phyloP scores from a whole-genome alignment of 2,797 vertebrate species.

The Okamejei kenojei region DNA sequence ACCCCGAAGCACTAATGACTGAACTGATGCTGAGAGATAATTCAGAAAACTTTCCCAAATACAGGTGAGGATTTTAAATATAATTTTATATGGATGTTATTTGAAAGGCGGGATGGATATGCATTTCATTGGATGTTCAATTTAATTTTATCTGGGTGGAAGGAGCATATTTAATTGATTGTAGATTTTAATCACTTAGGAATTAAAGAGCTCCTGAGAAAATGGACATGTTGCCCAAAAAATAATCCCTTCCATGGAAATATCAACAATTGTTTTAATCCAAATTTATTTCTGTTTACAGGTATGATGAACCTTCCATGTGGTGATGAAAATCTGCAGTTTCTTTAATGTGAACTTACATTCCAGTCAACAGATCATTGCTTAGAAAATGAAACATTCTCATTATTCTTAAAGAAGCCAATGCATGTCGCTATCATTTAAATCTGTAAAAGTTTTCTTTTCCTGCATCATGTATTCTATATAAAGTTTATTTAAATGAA shows the following conservation, averaged over 20 bases:
- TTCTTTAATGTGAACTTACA: conserved; percentile 49
- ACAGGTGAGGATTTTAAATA: conserved; percentile 61
- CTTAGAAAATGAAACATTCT: conserved; percentile 48
- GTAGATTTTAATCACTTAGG: not conserved
- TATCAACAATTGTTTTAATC: not conserved
- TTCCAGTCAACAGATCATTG: conserved; percentile 50
- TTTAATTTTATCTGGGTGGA: not conserved
- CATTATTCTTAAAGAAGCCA: conserved; percentile 41
- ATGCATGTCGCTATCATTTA: conserved; percentile 58
- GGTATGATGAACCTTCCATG: conserved; percentile 81
- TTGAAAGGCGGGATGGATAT: not conserved
- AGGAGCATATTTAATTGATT: not conserved
- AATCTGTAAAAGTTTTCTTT: conserved; percentile 51
- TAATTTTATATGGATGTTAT: not conserved
- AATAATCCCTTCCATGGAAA: not conserved
- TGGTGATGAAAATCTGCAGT: conserved; percentile 70
- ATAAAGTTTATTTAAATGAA: conserved; percentile 69
- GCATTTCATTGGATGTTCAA: not conserved
- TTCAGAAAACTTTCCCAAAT: conserved; percentile 73
- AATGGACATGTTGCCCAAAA: not conserved
- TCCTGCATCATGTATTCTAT: conserved; percentile 58
- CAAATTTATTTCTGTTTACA: conserved; percentile 50
- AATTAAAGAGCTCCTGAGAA: not conserved
- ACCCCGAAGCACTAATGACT: conserved; percentile 67
- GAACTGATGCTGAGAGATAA: conserved; percentile 75